Percentiles rank a stretch among this genome's conserved stretches.
These are phyloP conservation scores for Hydropotes inermis DNA, from an alignment of 2,113 vertebrate genomes.

Conservation along the genomic window DNA sequence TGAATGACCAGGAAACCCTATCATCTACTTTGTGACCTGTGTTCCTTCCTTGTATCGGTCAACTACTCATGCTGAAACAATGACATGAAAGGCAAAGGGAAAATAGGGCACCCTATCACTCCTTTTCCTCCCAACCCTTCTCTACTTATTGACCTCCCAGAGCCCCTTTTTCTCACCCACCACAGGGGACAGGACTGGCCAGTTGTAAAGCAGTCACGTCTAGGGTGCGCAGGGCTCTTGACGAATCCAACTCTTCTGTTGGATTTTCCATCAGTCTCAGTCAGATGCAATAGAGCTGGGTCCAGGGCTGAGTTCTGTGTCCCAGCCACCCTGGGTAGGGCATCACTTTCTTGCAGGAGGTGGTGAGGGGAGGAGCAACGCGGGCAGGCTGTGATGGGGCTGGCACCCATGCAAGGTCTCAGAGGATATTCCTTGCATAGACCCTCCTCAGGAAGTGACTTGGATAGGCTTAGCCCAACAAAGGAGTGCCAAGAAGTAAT, in stretches of 20 bases:
- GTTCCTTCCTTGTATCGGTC: neutral
- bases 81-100: neutral
- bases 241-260: neutral
- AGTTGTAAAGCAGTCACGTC: neutral
- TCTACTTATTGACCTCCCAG: neutral
- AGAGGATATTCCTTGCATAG: neutral
- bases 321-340: neutral
- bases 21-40: neutral
- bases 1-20: neutral
- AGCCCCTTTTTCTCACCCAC: neutral
- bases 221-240: rapidly evolving
- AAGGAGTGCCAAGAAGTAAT: neutral
- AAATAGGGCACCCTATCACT: neutral
- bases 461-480: neutral
- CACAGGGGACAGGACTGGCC: neutral
- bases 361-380: neutral
- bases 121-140: neutral
- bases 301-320: neutral
- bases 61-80: neutral
- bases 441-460: neutral
- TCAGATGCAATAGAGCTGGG: neutral
- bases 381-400: neutral
- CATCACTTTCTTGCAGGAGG: neutral
- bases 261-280: neutral
- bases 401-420: no score